These are phyloP conservation scores for Thalassarche chlororhynchos DNA, from an alignment of 2,113 vertebrate species.

Conservation along the genomic window DNA sequence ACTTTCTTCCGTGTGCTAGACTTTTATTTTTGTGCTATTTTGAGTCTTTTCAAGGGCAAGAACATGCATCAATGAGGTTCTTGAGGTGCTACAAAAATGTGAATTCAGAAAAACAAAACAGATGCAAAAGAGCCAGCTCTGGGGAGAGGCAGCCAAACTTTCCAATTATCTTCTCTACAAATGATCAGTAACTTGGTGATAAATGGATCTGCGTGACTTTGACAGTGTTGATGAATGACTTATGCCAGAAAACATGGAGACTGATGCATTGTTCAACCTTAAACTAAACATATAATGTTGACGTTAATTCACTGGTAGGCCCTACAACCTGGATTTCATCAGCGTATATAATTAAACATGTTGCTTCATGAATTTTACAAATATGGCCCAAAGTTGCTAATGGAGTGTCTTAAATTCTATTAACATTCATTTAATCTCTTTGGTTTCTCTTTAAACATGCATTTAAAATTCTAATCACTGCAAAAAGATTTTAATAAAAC, in stretches of 20 bases:
- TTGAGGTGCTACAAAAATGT: not conserved
- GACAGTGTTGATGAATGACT: not conserved
- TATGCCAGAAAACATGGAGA: not conserved
- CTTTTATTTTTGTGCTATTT: not conserved
- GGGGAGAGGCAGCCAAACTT: not conserved
- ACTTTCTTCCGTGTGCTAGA: not conserved
- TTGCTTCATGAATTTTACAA: slow-evolving; percentile 49
- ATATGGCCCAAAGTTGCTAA: slow-evolving; percentile 42
- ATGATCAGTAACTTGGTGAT: not conserved
- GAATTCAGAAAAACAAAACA: not conserved
- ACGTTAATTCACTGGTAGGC: not conserved
- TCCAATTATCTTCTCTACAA: not conserved
- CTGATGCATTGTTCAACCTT: not conserved
- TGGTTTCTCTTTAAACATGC: slow-evolving; percentile 14
- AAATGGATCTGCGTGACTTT: not conserved
- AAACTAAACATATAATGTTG: not conserved
- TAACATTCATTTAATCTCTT: slow-evolving; percentile 51
- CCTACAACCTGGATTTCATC: not conserved
- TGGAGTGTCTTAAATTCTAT: slow-evolving; percentile 47
- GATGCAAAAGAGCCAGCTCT: not conserved
- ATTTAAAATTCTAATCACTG: slow-evolving; percentile 58
- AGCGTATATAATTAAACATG: slow-evolving; percentile 24
- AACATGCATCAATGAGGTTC: fast-evolving
- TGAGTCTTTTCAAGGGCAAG: not conserved
- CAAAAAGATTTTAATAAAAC: slow-evolving; percentile 41